Evolutionary conservation across 2,888 invertebrate genomes (phyloP), one percentile per base, ranked within the genome.

Genomic region (Drosophila greeni): DNA sequence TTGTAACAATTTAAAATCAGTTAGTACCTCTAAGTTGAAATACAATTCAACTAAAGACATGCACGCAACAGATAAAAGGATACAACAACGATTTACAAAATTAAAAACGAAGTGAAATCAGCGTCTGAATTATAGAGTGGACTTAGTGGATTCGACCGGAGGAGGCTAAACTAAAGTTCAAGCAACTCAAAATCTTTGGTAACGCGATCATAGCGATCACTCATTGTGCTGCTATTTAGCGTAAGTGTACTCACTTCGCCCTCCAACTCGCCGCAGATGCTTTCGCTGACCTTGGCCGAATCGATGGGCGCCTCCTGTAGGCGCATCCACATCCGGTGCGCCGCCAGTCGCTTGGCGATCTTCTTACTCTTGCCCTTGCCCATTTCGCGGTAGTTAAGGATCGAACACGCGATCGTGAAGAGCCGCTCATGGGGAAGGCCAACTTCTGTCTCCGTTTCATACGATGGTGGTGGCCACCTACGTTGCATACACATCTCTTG

Each of bases 401-500:
- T 94, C 56, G 94, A 94, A 87, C 98, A 98, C 5, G 95, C 93
- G 84, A 98, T 97, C 0, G 97, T 95, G 87, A 98, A 99, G 76
- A 96, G 95, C 39, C 97, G 92, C 88, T 97, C 97, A 86, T 98
- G 98, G 0, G 98, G 97, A 65, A 97, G 90, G 39, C 98, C 92
- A 88, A 87, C 75, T 78, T 87, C 88, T 24, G 88, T 88, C 72
- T 89, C 95, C 79, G 96, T 96, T 79, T 96, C 95, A 88, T 99
- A 99, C 26, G 93, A 93, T 26, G 99, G 98, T 39, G 97, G 97
- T 31, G 97, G 97, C 95, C 97, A 96, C 77, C 97, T 94, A 55
- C 95, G 93, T 40, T 97, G 96, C 96, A 98, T 98, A 87, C 98
- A 98, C 89, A 98, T 92, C 89, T 99, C 98, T 88, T 95, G 95